Base-by-base conservation (phyloP, 2,113 vertebrate species). In the Hydrochoerus hydrochaeris region DNA sequence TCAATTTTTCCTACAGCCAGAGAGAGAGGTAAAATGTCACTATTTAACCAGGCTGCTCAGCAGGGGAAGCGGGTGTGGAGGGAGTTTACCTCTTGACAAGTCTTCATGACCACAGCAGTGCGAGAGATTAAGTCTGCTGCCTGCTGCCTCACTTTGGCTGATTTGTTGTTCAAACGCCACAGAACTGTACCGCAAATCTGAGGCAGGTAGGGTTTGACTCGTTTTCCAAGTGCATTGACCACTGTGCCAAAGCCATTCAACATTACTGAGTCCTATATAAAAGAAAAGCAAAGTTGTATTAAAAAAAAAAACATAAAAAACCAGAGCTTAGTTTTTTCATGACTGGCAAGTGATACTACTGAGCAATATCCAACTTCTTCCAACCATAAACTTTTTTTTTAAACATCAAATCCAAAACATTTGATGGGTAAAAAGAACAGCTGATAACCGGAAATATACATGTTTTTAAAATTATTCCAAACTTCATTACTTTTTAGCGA, bases 81-180 rank as follows among this genome's bases (percentile, higher is more conserved):
- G 26, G 71, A 41, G 28, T 57, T 87, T 98, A 99, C 99, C 99
- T 99, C 99, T 97, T 99, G 99, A 94, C 99, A 99, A 8, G 99
- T 99, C 98, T 99, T 99, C 99, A 99, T 99, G 85, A 99, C 99
- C 91, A 99, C 99, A 3, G 99, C 99, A 5, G 99, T 99, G 41
- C 99, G 99, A n/a, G 99, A 99, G 98, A 99, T 99, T 16, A 99
- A 99, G 95, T 99, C 99, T 65, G 99, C 99, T 0, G 99, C 99
- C 98, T 99, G 99, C 95, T 99, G 99, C 93, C 99, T 99, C 60
- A 99, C 99, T 98, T 99, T 99, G 32, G 99, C 99, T 0, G 99
- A 99, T 97, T 99, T 99, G 98, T 99, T 99, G 99, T 99, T 99
- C 95, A 99, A 98, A 98, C 99, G 99, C 99, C 99, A 99, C 95